These are phyloP conservation scores for Arbacia lixula DNA, from an alignment of 53 echinoderm and acorn worm species.

Conservation along the genomic window DNA sequence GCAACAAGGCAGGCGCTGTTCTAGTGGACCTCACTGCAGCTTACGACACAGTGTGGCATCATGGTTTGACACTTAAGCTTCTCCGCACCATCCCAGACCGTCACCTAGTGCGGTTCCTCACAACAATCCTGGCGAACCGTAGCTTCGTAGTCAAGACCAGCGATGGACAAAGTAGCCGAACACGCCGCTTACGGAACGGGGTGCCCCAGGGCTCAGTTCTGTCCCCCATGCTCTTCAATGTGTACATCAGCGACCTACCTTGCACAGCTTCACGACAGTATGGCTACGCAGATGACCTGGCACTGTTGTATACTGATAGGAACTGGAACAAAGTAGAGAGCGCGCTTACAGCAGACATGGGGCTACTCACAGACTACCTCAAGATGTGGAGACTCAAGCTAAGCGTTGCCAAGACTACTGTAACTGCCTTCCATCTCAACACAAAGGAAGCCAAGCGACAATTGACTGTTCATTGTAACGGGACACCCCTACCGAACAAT, in stretches of 20 bases:
- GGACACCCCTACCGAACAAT: too few relatives aligned
- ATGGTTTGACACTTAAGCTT: constrained; percentile 50
- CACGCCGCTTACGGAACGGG: constrained; percentile 51
- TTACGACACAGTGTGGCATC: constrained; percentile 69
- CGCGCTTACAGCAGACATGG: constrained; percentile 54
- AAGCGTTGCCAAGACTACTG: constrained; percentile 39
- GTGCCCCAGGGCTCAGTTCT: constrained; percentile 45
- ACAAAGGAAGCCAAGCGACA: too few relatives aligned
- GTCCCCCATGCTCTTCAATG: too few relatives aligned
- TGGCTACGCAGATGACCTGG: too few relatives aligned
- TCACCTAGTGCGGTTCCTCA: too few relatives aligned
- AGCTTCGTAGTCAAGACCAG: constrained; percentile 58
- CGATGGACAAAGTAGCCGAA: constrained; percentile 49
- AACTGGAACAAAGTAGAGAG: too few relatives aligned
- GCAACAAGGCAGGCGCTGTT: constrained; percentile 53
- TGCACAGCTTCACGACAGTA: constrained; percentile 56
- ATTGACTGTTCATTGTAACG: too few relatives aligned
- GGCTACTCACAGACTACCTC: constrained; percentile 24
- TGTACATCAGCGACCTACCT: too few relatives aligned
- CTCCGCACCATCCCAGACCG: constrained; percentile 48
- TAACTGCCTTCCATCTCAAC: constrained; percentile 11
- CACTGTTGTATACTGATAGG: too few relatives aligned
- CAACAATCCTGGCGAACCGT: constrained; percentile 58
- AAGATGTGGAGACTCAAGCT: constrained; percentile 59
- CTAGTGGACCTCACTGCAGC: constrained; percentile 67